phyloP scores from a whole-genome alignment of 2,888 invertebrate species.

The Sericinus montela region DNA sequence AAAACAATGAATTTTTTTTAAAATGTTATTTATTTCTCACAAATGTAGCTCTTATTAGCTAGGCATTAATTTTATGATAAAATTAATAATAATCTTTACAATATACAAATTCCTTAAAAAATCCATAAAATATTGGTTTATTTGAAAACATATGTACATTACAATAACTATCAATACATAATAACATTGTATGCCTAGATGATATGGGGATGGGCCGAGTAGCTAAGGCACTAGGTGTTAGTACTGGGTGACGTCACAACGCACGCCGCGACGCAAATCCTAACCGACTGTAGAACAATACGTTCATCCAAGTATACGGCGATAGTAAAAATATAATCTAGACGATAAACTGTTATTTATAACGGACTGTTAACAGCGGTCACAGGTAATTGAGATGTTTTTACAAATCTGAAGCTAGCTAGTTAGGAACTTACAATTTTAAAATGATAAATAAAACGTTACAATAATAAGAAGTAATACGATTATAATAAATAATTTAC shows the following conservation, averaged over 20 bases:
- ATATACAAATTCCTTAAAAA: slow-evolving; percentile 79
- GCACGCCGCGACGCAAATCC: slow-evolving; percentile 24
- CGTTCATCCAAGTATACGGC: slow-evolving; percentile 46
- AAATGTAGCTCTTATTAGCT: slow-evolving; percentile 76
- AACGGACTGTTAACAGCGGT: slow-evolving; percentile 43
- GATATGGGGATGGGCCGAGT: slow-evolving; percentile 72
- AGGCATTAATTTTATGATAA: slow-evolving; percentile 78
- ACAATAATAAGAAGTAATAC: slow-evolving; percentile 48
- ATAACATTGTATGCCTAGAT: slow-evolving; percentile 66
- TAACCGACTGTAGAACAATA: slow-evolving; percentile 47
- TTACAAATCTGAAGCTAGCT: slow-evolving; percentile 68
- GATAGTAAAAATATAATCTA: slow-evolving; percentile 42
- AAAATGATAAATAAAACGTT: slow-evolving; percentile 69
- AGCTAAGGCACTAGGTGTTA: slow-evolving; percentile 73
- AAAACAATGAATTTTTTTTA: slow-evolving; percentile 63
- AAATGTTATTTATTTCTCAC: slow-evolving; percentile 77
- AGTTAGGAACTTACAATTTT: slow-evolving; percentile 77
- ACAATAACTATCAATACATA: slow-evolving; percentile 71
- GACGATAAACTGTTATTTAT: slow-evolving; percentile 44
- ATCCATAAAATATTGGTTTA: slow-evolving; percentile 78
- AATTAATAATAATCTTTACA: slow-evolving; percentile 79
- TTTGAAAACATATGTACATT: slow-evolving; percentile 77
- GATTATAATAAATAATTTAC: slow-evolving; percentile 71
- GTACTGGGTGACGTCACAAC: slow-evolving; percentile 42
- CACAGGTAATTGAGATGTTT: slow-evolving; percentile 44